These are phyloP conservation scores for Callospermophilus lateralis DNA, from an alignment of 2,113 vertebrate species.

Conservation along the genomic window DNA sequence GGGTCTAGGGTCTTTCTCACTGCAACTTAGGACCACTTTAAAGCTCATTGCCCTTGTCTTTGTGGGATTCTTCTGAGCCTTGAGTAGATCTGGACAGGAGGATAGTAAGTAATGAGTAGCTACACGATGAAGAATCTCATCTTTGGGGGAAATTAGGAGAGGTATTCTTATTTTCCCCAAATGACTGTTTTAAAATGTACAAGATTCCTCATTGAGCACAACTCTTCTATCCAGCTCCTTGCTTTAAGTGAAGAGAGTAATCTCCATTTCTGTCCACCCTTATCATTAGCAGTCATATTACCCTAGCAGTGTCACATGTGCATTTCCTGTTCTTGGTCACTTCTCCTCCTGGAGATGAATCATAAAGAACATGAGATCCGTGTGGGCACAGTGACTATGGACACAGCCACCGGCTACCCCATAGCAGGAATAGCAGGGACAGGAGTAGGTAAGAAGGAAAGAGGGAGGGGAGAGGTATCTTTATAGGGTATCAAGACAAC, in stretches of 20 bases:
- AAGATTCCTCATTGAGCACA: background rate
- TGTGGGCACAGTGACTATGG: background rate
- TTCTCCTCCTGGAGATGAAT: background rate
- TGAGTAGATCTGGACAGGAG: background rate
- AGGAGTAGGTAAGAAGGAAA: background rate
- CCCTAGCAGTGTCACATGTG: accelerated
- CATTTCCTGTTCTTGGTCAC: background rate
- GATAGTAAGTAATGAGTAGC: background rate
- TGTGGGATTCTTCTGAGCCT: background rate
- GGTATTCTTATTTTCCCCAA: background rate
- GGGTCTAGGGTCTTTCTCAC: background rate
- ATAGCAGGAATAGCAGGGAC: too few relatives aligned
- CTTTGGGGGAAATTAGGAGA: background rate
- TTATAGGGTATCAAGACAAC: background rate
- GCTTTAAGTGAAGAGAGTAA: background rate
- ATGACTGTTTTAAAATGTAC: background rate
- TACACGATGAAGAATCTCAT: background rate
- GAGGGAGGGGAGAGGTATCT: accelerated
- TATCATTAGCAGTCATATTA: background rate
- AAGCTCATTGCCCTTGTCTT: too few relatives aligned
- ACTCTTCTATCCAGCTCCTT: background rate
- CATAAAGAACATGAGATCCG: background rate
- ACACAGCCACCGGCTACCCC: too few relatives aligned
- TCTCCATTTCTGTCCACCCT: background rate
- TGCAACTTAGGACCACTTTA: background rate